Evolutionary conservation across 2,113 vertebrate genomes (phyloP).

Genomic region (Micromys minutus): DNA sequence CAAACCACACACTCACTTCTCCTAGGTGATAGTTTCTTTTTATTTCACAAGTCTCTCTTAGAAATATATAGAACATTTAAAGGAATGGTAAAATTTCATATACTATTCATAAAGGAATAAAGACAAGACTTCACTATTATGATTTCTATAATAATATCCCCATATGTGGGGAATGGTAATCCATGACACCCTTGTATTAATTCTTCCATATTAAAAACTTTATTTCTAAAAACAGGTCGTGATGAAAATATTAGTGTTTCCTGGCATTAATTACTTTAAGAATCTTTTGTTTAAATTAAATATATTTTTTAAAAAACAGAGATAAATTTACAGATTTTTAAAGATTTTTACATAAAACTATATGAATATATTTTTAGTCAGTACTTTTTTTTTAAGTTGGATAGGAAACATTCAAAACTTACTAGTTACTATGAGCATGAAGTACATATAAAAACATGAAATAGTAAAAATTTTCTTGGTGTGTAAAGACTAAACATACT

Average conservation of each 20-base stretch:
- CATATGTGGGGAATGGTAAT: neutral
- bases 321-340: no score
- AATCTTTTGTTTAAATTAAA: no score
- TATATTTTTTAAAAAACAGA: no score
- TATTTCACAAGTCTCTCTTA: neutral
- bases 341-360: no score
- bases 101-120: neutral
- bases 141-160: neutral
- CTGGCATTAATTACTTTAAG: neutral
- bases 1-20: neutral
- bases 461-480: no score
- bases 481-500: no score
- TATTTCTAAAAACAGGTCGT: neutral
- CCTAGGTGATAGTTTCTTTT: neutral
- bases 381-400: no score
- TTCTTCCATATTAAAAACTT: neutral
- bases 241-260: neutral
- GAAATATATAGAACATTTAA: neutral
- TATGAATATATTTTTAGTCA: no score
- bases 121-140: neutral
- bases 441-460: no score
- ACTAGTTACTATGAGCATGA: no score
- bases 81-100: neutral
- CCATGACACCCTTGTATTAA: neutral
- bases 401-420: no score